Evolutionary conservation across 2,113 vertebrate species (phyloP).

Genomic region (Toxotes chatareus): DNA sequence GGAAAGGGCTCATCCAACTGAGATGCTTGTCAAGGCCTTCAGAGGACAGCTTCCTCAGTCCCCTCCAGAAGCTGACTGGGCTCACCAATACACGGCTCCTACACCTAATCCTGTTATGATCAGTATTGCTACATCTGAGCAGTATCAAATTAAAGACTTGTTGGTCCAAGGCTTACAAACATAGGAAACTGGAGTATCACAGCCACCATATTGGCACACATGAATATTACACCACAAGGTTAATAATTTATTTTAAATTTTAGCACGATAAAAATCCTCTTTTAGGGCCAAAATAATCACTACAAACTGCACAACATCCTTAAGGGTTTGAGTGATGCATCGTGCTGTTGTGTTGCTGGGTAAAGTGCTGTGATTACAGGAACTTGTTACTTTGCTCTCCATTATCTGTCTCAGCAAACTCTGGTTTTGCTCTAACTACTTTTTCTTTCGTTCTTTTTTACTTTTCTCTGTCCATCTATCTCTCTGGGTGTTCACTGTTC

Average conservation of each 20-base stretch:
- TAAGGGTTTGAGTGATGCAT: no score
- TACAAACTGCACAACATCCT: background rate
- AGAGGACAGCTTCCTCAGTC: background rate
- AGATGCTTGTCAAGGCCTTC: background rate
- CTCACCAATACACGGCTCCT: background rate
- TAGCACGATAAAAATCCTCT: background rate
- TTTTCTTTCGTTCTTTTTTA: slow-evolving; percentile 5
- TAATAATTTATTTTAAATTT: background rate
- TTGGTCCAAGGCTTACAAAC: background rate
- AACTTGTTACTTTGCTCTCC: background rate
- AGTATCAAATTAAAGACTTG: background rate
- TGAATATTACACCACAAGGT: background rate
- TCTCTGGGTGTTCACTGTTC: slow-evolving; percentile 6
- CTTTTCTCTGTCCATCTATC: background rate
- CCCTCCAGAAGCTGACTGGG: background rate
- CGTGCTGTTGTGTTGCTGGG: no score
- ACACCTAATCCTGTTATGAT: background rate
- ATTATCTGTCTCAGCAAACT: background rate
- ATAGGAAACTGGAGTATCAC: no score
- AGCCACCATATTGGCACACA: background rate
- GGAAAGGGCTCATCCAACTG: background rate
- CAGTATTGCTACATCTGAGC: background rate
- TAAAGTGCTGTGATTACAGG: background rate
- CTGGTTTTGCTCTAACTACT: background rate
- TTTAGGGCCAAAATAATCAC: background rate